phyloP scores from a whole-genome alignment of 2,113 vertebrate genomes.

The Axis porcinus region DNA sequence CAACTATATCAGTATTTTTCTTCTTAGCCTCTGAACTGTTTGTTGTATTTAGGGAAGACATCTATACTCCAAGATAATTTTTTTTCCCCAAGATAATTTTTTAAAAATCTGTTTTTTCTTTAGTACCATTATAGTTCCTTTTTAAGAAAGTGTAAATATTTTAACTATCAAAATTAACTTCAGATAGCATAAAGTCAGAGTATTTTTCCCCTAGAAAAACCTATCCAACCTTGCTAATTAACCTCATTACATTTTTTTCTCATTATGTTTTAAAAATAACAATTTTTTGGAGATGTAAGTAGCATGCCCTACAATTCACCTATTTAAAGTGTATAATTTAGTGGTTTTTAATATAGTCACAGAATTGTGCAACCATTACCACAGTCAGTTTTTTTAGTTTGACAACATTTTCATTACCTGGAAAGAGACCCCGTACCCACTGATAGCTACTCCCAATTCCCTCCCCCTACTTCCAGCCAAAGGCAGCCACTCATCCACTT shows the following conservation, averaged over 20 bases:
- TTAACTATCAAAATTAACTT: neutral
- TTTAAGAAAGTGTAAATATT: neutral
- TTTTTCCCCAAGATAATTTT: neutral
- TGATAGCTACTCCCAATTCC: neutral
- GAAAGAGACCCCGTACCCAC: accelerated
- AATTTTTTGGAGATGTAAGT: neutral
- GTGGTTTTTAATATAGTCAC: neutral
- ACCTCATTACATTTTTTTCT: neutral
- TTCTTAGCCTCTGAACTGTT: neutral
- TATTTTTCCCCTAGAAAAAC: neutral
- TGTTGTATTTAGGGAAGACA: neutral
- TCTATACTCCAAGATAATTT: neutral
- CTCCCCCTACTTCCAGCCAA: neutral
- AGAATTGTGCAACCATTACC: neutral
- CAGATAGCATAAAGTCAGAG: neutral
- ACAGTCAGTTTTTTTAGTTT: neutral
- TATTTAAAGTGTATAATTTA: neutral
- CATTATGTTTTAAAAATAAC: neutral
- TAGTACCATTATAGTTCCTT: neutral
- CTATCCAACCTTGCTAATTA: neutral
- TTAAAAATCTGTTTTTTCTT: neutral
- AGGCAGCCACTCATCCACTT: neutral
- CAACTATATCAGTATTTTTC: neutral
- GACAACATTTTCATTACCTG: neutral
- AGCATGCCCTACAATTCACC: neutral